These are phyloP conservation scores for Pelobates cultripes DNA, from an alignment of 2,797 vertebrate species.

Conservation along the genomic window DNA sequence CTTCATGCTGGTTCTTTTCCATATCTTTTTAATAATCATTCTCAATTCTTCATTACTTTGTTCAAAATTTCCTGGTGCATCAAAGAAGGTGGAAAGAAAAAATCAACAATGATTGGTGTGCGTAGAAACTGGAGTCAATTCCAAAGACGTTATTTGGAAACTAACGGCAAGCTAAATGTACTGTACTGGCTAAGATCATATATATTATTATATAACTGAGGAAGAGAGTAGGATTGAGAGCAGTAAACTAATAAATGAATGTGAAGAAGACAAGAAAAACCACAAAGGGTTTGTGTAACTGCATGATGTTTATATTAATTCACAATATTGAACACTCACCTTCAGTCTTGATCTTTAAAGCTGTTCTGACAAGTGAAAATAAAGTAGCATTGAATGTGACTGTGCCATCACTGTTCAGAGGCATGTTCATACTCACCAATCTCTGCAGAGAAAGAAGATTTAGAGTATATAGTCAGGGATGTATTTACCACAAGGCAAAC, in stretches of 20 bases:
- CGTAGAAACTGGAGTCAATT: no score
- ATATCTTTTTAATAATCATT: slow-evolving; percentile 96
- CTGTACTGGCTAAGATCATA: no score
- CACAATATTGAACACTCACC: slow-evolving; percentile 70
- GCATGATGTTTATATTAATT: background rate
- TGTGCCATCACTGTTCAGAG: slow-evolving; percentile 93
- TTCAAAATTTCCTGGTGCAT: slow-evolving; percentile 88
- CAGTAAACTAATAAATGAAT: background rate
- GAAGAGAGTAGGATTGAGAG: background rate
- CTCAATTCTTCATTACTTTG: slow-evolving; percentile 95
- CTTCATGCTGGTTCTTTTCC: slow-evolving; percentile 99
- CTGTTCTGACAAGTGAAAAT: slow-evolving; percentile 94
- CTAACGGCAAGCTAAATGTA: no score
- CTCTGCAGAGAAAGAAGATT: slow-evolving; percentile 71
- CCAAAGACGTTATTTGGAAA: no score
- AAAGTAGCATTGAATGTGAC: slow-evolving; percentile 98
- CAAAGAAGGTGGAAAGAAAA: background rate
- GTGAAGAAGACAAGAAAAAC: background rate
- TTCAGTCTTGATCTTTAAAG: slow-evolving; percentile 98
- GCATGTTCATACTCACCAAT: slow-evolving; percentile 98
- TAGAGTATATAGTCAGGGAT: background rate
- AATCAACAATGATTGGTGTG: background rate
- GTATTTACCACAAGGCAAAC: no score
- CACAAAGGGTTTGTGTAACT: background rate
- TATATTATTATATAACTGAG: background rate